Evolutionary conservation across 37 sponge, comb jelly and placozoan genomes (phyloP).

Genomic region (Oscarella lobularis): DNA sequence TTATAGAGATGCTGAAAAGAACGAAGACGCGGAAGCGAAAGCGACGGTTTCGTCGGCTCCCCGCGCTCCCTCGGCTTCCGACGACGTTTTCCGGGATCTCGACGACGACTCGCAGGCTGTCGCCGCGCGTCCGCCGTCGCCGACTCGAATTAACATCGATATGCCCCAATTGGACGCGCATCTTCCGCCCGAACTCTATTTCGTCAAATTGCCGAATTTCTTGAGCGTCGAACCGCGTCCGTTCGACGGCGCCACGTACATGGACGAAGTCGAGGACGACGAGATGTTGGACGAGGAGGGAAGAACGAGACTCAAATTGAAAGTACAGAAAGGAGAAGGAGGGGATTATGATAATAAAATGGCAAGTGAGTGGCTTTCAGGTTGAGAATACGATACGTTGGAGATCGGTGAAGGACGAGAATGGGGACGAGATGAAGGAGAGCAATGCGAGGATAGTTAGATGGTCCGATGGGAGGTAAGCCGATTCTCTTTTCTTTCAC

Average conservation of each 20-base stretch:
- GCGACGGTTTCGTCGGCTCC: no score
- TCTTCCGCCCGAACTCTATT: slow-evolving; percentile 60
- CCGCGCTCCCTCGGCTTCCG: no score
- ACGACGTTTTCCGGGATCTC: neutral
- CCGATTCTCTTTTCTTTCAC: no score
- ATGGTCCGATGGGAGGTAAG: slow-evolving; percentile 88
- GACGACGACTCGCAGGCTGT: neutral
- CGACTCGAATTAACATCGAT: slow-evolving; percentile 40
- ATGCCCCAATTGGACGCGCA: slow-evolving; percentile 58
- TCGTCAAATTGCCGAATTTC: slow-evolving; percentile 93
- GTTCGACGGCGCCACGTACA: slow-evolving; percentile 77
- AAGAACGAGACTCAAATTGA: slow-evolving; percentile 78
- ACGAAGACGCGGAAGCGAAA: no score
- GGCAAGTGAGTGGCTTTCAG: no score
- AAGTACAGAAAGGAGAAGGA: slow-evolving; percentile 17
- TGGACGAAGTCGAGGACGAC: slow-evolving; percentile 91
- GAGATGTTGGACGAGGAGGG: slow-evolving; percentile 94
- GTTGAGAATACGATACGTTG: slow-evolving; percentile 95
- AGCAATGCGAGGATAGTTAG: slow-evolving; percentile 84
- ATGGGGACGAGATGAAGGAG: slow-evolving; percentile 55
- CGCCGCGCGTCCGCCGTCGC: neutral
- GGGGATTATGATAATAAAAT: neutral
- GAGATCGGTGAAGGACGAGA: slow-evolving; percentile 55
- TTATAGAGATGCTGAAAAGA: no score
- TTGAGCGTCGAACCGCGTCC: slow-evolving; percentile 77